These are phyloP conservation scores for Eupeodes luniger DNA, from an alignment of 2,888 invertebrate genomes.

Conservation along the genomic window DNA sequence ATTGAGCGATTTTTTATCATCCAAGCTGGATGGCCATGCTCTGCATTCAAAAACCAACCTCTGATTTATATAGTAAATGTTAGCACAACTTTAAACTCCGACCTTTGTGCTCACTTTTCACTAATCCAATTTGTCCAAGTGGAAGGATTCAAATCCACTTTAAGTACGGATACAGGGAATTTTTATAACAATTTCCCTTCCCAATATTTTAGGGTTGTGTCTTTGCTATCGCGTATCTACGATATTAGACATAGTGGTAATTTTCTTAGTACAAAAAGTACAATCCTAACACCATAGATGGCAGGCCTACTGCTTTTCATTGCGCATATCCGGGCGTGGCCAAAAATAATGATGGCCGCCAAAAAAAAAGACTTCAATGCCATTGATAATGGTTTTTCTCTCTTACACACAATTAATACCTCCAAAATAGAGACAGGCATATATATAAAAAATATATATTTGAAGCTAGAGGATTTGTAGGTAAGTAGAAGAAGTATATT, in stretches of 20 bases:
- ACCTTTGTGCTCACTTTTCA: too few relatives aligned
- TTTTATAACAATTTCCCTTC: background rate
- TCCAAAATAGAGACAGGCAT: background rate
- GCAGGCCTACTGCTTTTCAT: background rate
- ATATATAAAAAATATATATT: background rate
- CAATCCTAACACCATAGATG: constrained; percentile 17
- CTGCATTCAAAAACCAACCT: too few relatives aligned
- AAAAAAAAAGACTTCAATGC: constrained; percentile 16
- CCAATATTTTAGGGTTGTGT: constrained; percentile 15
- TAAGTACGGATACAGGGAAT: background rate
- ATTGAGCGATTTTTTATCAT: too few relatives aligned
- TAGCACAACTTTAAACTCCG: too few relatives aligned
- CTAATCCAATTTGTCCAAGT: too few relatives aligned
- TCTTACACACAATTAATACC: background rate
- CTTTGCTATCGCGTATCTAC: constrained; percentile 8
- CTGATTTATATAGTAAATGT: too few relatives aligned
- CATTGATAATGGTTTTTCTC: background rate
- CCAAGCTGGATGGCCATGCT: too few relatives aligned
- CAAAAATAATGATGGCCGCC: constrained; percentile 77
- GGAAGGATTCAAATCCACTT: too few relatives aligned
- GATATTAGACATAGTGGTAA: constrained; percentile 25
- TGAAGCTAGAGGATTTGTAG: background rate
- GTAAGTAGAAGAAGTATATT: constrained; percentile 23
- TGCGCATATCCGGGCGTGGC: constrained; percentile 71
- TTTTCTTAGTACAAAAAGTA: background rate